Percentiles rank a stretch among this genome's conserved stretches.
These are phyloP conservation scores for Muscicapa comitata DNA, from an alignment of 2,797 vertebrate genomes.

Conservation along the genomic window DNA sequence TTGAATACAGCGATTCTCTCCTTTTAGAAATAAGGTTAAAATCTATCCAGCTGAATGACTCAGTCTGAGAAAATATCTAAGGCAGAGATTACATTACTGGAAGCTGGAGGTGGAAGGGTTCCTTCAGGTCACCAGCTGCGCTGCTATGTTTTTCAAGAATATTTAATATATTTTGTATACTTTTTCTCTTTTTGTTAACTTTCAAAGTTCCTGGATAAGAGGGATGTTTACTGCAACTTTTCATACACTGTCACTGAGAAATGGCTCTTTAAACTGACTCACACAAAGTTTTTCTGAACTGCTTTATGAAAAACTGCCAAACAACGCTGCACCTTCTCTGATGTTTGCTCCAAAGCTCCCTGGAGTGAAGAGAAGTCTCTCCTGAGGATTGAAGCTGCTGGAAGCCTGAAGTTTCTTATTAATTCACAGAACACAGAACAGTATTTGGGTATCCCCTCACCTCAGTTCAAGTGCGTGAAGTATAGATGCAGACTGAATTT, in stretches of 20 bases:
- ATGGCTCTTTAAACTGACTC: background rate
- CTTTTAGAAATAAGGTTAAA: background rate
- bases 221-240: background rate
- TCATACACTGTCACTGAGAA: background rate
- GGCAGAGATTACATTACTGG: background rate
- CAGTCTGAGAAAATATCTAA: background rate
- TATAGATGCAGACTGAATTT: background rate
- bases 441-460: rapidly evolving
- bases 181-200: background rate
- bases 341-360: background rate
- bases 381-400: background rate
- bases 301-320: background rate
- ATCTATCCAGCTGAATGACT: background rate
- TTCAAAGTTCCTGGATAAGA: background rate
- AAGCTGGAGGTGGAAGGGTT: background rate
- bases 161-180: background rate
- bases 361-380: background rate
- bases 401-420: background rate
- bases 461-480: background rate
- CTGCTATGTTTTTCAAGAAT: background rate
- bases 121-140: background rate
- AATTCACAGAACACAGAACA: background rate
- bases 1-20: background rate
- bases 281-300: background rate
- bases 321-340: background rate